These are phyloP conservation scores for Hesperophylax magnus DNA, from an alignment of 1,140 invertebrate genomes.

Conservation along the genomic window DNA sequence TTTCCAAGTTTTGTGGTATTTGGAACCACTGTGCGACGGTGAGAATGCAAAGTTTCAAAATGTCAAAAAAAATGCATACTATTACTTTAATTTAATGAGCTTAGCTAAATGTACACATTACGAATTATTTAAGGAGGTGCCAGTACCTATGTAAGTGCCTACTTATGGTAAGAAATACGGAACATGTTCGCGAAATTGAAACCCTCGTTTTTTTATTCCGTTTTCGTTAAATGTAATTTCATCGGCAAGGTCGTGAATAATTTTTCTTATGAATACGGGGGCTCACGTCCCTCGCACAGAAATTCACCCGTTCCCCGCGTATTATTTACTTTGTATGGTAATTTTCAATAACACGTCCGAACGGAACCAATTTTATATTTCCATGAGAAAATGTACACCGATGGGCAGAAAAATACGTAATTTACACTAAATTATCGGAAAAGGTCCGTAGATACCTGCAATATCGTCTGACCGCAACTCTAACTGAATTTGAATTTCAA, in stretches of 20 bases:
- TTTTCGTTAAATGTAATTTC: constrained; percentile 1
- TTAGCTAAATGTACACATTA: too few relatives aligned
- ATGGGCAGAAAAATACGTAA: constrained; percentile 50
- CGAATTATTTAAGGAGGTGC: too few relatives aligned
- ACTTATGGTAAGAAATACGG: too few relatives aligned
- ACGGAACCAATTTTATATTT: constrained; percentile 56
- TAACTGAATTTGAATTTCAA: constrained; percentile 57
- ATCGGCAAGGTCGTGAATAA: constrained; percentile 16
- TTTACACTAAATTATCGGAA: constrained; percentile 54
- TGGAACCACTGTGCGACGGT: too few relatives aligned
- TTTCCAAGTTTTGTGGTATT: too few relatives aligned
- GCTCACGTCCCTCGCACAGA: constrained; percentile 16
- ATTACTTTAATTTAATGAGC: too few relatives aligned
- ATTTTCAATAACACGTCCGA: constrained; percentile 54
- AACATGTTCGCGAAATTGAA: too few relatives aligned
- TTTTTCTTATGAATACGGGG: constrained; percentile 2
- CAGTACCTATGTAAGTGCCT: too few relatives aligned
- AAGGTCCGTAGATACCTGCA: constrained; percentile 43
- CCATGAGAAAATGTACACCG: constrained; percentile 11
- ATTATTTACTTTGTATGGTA: constrained; percentile 57
- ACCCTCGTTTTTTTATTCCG: too few relatives aligned
- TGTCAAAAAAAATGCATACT: too few relatives aligned
- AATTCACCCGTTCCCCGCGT: constrained; percentile 19
- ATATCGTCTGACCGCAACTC: constrained; percentile 50
- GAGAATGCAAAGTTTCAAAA: too few relatives aligned